Conservation (phyloP, 2,888 invertebrate species). For the Lathronympha strigana region DNA sequence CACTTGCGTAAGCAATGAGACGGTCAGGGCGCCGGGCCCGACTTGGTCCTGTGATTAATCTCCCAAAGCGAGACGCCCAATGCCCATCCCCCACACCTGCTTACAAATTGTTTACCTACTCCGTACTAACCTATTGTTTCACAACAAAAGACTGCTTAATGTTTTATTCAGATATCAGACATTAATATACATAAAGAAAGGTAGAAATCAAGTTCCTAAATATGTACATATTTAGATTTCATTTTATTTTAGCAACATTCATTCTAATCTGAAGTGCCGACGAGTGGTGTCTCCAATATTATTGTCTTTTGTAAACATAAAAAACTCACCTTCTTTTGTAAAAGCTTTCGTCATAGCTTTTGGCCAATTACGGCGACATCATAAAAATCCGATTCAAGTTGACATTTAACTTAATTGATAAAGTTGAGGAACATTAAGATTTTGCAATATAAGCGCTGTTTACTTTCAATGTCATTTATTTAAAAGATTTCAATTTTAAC, state of each 20-base stretch:
- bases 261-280: neutral
- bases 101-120: constrained; percentile 59
- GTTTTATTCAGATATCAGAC: constrained; percentile 28
- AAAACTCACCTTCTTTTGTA: neutral
- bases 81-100: constrained; percentile 55
- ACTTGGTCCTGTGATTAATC: constrained; percentile 71
- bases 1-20: constrained; percentile 1
- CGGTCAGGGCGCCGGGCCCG: constrained; percentile 50
- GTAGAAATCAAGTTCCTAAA: constrained; percentile 10
- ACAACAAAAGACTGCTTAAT: constrained; percentile 29
- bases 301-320: neutral
- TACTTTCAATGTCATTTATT: no score
- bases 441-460: no score
- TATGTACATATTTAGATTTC: neutral
- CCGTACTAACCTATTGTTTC: constrained; percentile 37
- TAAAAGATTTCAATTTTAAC: no score
- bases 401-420: neutral
- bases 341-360: neutral
- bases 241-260: neutral
- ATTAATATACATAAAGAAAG: constrained; percentile 30
- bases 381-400: no score
- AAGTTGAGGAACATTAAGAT: no score
- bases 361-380: neutral
- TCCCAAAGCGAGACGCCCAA: constrained; percentile 56
- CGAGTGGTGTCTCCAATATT: neutral